Percentiles rank a stretch among this genome's conserved stretches.
phyloP scores from a whole-genome alignment of 2,113 vertebrate genomes.

The Ageneiosus marmoratus region DNA sequence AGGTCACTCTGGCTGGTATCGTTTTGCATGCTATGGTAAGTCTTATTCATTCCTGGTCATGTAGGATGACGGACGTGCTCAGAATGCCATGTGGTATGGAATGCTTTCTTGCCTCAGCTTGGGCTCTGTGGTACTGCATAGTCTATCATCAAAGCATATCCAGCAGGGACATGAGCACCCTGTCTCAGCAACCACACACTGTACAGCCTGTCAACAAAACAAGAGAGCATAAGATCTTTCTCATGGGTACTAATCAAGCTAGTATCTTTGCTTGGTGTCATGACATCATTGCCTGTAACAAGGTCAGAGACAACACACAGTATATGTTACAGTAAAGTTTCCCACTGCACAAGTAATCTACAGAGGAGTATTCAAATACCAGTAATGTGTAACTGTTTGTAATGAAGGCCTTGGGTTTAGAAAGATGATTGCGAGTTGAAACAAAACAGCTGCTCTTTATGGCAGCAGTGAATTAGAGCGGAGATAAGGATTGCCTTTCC shows the following conservation, averaged over 20 bases:
- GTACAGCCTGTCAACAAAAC: constrained; percentile 37
- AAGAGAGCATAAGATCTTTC: constrained; percentile 22
- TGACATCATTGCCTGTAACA: constrained; percentile 36
- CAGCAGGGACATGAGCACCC: constrained; percentile 27
- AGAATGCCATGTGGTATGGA: constrained; percentile 6
- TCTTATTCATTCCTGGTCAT: constrained; percentile 35
- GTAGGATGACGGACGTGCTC: not conserved
- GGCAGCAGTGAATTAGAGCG: constrained; percentile 10
- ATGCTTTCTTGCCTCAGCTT: constrained; percentile 17
- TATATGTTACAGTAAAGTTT: not conserved
- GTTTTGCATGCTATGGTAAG: constrained; percentile 26
- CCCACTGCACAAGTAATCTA: not conserved
- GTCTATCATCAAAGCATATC: constrained; percentile 32
- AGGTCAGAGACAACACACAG: not conserved
- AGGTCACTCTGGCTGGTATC: constrained; percentile 26
- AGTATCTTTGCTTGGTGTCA: constrained; percentile 23
- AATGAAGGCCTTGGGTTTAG: constrained; percentile 6
- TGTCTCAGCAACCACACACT: constrained; percentile 27
- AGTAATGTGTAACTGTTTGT: not conserved
- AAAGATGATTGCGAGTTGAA: constrained; percentile 14
- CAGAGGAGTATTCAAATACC: not conserved
- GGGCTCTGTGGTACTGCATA: constrained; percentile 26
- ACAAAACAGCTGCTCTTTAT: constrained; percentile 26
- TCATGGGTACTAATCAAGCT: constrained; percentile 47
- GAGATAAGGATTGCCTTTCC: constrained; percentile 42